Conservation (phyloP, 2,113 vertebrate species). For the Campylorhamphus procurvoides region DNA sequence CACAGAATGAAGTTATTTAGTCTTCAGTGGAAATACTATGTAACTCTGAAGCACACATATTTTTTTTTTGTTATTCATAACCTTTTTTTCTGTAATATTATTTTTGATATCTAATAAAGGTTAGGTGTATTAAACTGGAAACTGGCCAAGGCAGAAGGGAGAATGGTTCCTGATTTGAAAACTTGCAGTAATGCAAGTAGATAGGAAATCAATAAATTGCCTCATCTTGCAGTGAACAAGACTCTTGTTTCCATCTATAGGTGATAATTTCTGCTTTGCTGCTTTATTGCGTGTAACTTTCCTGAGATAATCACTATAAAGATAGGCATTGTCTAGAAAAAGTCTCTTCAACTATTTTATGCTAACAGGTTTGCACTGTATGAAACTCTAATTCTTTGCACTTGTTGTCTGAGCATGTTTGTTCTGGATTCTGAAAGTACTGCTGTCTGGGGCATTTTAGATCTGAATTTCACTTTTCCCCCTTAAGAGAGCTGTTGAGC, state of each 20-base stretch:
- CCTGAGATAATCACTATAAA: not conserved
- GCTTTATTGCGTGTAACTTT: not conserved
- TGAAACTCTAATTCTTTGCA: not conserved
- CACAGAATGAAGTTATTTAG: not conserved
- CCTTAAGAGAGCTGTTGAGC: not conserved
- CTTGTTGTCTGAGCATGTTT: not conserved
- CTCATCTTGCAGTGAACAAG: not conserved
- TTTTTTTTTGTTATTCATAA: not conserved
- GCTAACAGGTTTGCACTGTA: not conserved
- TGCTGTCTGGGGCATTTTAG: not conserved
- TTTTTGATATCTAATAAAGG: not conserved
- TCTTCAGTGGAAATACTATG: not conserved
- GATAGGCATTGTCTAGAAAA: not conserved
- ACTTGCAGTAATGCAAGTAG: not conserved
- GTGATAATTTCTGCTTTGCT: not conserved
- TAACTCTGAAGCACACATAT: not conserved
- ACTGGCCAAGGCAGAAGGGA: not conserved
- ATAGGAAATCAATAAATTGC: not conserved
- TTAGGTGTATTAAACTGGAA: not conserved
- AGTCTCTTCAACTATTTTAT: not conserved
- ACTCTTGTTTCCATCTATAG: not conserved
- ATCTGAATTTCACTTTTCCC: not conserved
- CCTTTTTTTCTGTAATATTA: not conserved
- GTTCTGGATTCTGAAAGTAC: not conserved
- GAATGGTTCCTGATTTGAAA: not conserved